Percentiles rank a stretch among this genome's conserved stretches.
Conservation (phyloP, 2,888 invertebrate species). For the Nomada goodeniana region DNA sequence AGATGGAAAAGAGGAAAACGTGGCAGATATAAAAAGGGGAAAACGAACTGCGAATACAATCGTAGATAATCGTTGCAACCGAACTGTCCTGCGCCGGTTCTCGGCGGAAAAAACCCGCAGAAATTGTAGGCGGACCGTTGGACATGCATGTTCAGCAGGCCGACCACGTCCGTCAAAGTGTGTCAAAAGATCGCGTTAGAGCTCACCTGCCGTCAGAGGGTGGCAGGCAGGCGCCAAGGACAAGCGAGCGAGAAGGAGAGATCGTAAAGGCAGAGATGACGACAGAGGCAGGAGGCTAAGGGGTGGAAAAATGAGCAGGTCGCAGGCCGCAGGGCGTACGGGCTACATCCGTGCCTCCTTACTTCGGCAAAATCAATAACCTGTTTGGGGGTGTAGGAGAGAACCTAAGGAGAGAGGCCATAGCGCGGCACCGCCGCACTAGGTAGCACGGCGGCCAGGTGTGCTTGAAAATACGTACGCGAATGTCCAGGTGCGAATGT, state of each 20-base stretch:
- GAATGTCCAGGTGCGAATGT: slow-evolving; percentile 58
- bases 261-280: slow-evolving; percentile 1
- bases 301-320: slow-evolving; percentile 71
- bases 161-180: slow-evolving; percentile 23
- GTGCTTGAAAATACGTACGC: slow-evolving; percentile 62
- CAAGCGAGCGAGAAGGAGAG: slow-evolving; percentile 36
- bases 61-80: not conserved
- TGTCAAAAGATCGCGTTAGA: slow-evolving; percentile 46
- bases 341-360: slow-evolving; percentile 77
- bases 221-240: slow-evolving; percentile 61
- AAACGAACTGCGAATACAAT: not conserved
- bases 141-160: not conserved
- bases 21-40: not conserved
- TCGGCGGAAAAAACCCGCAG: not conserved
- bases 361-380: slow-evolving; percentile 81
- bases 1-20: not conserved
- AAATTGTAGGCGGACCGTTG: too few relatives aligned
- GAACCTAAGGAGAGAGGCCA: slow-evolving; percentile 76
- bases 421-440: slow-evolving; percentile 70
- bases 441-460: slow-evolving; percentile 53
- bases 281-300: slow-evolving; percentile 25
- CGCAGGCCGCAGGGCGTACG: slow-evolving; percentile 76
- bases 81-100: too few relatives aligned
- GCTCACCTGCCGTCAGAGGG: slow-evolving; percentile 55
- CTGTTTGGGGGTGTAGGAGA: slow-evolving; percentile 80